Evolutionary conservation across 2,797 vertebrate species (phyloP).

Genomic region (Podargus strigoides): DNA sequence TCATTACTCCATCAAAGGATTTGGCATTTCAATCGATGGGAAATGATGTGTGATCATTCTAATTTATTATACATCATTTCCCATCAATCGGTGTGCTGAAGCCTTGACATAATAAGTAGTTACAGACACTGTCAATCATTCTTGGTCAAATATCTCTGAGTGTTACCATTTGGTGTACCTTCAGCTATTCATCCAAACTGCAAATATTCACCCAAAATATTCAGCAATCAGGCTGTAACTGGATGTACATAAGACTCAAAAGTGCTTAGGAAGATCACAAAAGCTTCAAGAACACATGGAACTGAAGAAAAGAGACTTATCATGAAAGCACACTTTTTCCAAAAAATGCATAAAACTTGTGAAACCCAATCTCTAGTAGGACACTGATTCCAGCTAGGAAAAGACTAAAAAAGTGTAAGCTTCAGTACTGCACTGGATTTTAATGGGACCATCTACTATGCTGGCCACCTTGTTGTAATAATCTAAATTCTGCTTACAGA

Average conservation of each 20-base stretch:
- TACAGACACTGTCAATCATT: conserved; percentile 82
- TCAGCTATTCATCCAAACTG: conserved; percentile 68
- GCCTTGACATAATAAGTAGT: conserved; percentile 83
- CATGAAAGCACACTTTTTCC: background rate
- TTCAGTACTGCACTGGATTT: background rate
- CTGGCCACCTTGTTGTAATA: background rate
- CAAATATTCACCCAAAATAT: conserved; percentile 53
- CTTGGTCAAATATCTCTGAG: conserved; percentile 76
- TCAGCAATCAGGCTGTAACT: background rate
- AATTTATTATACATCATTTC: conserved; percentile 87
- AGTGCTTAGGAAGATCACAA: background rate
- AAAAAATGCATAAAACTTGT: background rate
- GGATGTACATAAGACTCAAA: background rate
- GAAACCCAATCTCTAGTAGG: background rate
- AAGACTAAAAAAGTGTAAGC: background rate
- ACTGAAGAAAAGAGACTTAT: background rate
- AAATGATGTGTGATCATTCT: conserved; percentile 88
- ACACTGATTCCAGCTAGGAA: background rate
- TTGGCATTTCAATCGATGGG: conserved; percentile 86
- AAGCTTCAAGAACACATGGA: background rate
- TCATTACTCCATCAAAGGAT: conserved; percentile 83
- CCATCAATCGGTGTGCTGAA: conserved; percentile 81
- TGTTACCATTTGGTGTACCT: conserved; percentile 67
- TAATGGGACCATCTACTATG: background rate
- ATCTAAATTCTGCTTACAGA: background rate